phyloP scores from a whole-genome alignment of 2,113 vertebrate genomes.

The Electrona antarctica region DNA sequence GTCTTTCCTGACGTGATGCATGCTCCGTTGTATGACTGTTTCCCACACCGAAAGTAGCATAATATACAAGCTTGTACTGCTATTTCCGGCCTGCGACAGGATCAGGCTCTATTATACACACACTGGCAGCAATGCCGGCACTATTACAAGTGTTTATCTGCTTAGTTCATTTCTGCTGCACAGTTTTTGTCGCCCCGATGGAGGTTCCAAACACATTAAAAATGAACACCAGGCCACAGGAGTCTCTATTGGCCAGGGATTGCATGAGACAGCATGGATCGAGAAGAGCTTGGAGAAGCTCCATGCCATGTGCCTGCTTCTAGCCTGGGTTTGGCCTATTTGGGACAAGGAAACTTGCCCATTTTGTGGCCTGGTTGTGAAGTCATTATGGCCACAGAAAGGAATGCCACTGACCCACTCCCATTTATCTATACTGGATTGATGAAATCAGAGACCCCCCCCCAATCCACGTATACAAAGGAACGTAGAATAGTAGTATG shows the following conservation, averaged over 20 bases:
- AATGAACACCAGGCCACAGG: conserved; percentile 30
- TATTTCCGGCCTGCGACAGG: too few species aligned
- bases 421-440: conserved; percentile 6
- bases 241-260: conserved; percentile 38
- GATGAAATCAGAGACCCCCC: conserved; percentile 23
- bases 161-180: conserved; percentile 50
- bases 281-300: conserved; percentile 9
- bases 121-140: conserved; percentile 37
- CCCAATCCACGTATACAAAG: conserved; percentile 7
- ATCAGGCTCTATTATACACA: too few species aligned
- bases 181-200: conserved; percentile 59
- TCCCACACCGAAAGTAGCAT: background rate
- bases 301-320: conserved; percentile 40
- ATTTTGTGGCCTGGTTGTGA: conserved; percentile 50
- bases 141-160: conserved; percentile 56
- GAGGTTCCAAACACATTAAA: conserved; percentile 44
- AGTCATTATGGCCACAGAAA: conserved; percentile 38
- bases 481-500: conserved; percentile 28
- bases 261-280: conserved; percentile 45
- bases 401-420: background rate
- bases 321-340: conserved; percentile 52
- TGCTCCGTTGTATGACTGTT: too few species aligned
- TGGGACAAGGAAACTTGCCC: conserved; percentile 45
- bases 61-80: conserved; percentile 2
- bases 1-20: too few species aligned